A percentile compares a stretch with the other conserved stretches of the same genome.
Conservation (phyloP, 1,140 invertebrate genomes). For the Scaptomyza pallida region DNA sequence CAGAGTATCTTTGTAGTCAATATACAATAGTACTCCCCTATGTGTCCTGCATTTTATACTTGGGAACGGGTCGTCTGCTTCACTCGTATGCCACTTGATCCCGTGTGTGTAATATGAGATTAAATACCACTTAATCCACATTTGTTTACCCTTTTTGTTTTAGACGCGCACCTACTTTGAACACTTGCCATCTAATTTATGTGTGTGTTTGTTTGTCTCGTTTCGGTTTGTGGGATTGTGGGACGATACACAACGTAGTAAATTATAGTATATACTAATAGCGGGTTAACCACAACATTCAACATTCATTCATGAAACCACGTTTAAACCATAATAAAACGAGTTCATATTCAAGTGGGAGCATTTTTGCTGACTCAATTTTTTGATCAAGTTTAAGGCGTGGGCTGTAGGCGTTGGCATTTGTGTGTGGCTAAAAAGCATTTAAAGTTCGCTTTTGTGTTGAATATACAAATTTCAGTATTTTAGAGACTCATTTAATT, state of each 20-base stretch:
- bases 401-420: conserved; percentile 33
- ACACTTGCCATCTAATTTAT: conserved; percentile 42
- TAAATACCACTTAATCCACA: conserved; percentile 37
- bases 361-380: conserved; percentile 18
- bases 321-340: conserved; percentile 23
- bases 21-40: too few species aligned
- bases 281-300: conserved; percentile 34
- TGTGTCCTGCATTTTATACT: conserved; percentile 1
- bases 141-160: conserved; percentile 18
- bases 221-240: background rate
- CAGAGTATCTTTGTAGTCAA: background rate
- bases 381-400: conserved; percentile 27
- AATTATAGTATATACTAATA: conserved; percentile 30
- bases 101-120: background rate
- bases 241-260: conserved; percentile 30
- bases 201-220: background rate
- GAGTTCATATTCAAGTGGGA: conserved; percentile 34
- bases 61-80: background rate
- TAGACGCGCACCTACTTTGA: background rate
- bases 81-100: background rate
- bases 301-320: conserved; percentile 46
- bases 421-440: conserved; percentile 25
- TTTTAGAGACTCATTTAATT: conserved; percentile 37
- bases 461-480: conserved; percentile 49
- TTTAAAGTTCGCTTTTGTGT: conserved; percentile 24